Conservation (phyloP, 1,140 invertebrate species). For the Melitaea cinxia region DNA sequence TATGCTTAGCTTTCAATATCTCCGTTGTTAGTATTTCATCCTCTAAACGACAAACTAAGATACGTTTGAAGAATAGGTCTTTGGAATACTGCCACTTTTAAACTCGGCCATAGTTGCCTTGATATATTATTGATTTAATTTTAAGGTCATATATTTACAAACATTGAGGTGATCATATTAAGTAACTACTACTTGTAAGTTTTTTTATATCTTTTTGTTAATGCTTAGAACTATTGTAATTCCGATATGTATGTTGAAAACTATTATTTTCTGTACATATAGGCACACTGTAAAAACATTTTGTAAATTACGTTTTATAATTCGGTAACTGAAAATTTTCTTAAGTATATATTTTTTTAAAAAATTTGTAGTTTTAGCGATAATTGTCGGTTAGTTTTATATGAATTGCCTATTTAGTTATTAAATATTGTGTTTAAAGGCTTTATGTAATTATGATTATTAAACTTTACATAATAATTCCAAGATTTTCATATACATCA, state of each 20-base stretch:
- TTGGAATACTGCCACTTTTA: conserved; percentile 12
- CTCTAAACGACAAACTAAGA: not conserved
- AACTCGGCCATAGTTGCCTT: not conserved
- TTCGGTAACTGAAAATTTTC: too few species aligned
- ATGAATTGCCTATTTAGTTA: not conserved
- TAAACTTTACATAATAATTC: too few species aligned
- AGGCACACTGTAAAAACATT: not conserved
- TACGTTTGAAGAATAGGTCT: not conserved
- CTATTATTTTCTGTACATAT: not conserved
- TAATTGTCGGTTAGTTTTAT: not conserved
- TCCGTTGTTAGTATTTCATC: not conserved
- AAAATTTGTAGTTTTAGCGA: not conserved
- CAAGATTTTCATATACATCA: too few species aligned
- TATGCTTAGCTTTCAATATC: not conserved
- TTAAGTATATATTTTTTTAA: too few species aligned
- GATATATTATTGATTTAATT: conserved; percentile 3
- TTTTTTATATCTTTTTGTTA: not conserved
- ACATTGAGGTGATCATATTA: not conserved
- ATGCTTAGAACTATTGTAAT: not conserved
- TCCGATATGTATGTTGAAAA: not conserved
- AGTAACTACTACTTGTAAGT: not conserved
- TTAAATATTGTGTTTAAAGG: not conserved
- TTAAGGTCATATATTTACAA: conserved; percentile 5
- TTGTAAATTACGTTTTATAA: not conserved
- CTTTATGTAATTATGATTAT: not conserved